These are phyloP conservation scores for Peribatodes rhomboidaria DNA, from an alignment of 2,888 invertebrate species.

Conservation along the genomic window DNA sequence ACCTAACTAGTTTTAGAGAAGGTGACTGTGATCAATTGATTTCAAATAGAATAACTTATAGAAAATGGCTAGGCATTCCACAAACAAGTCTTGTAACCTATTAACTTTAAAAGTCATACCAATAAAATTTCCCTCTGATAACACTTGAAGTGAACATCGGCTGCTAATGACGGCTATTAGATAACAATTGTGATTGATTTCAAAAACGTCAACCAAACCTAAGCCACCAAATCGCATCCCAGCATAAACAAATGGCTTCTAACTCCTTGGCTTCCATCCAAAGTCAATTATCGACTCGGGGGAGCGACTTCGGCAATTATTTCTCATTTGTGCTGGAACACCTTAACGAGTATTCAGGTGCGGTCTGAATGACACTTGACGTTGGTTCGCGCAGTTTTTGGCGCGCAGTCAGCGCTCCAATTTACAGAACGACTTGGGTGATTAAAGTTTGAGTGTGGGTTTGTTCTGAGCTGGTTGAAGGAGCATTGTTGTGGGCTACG, in stretches of 20 bases:
- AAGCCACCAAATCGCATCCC: conserved; percentile 15
- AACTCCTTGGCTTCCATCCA: conserved; percentile 73
- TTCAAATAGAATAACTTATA: too few species aligned
- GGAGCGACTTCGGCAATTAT: conserved; percentile 76
- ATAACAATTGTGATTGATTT: background rate
- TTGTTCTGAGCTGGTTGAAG: conserved; percentile 34
- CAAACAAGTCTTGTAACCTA: too few species aligned
- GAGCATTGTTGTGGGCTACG: conserved; percentile 22
- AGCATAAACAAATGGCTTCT: conserved; percentile 19
- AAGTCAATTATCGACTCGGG: conserved; percentile 76
- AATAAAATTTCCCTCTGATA: too few species aligned
- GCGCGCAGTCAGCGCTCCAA: conserved; percentile 67
- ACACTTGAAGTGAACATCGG: background rate
- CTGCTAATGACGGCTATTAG: background rate
- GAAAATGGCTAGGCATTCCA: too few species aligned
- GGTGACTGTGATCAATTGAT: too few species aligned
- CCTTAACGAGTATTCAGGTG: conserved; percentile 75
- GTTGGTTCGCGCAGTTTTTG: conserved; percentile 68
- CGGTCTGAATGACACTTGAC: conserved; percentile 72
- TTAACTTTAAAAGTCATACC: too few species aligned
- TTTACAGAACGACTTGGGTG: conserved; percentile 65
- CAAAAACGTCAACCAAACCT: background rate
- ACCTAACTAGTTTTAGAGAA: too few species aligned
- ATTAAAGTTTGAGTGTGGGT: conserved; percentile 52
- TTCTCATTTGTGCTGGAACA: conserved; percentile 75